These are phyloP conservation scores for Brenthis daphne DNA, from an alignment of 2,888 invertebrate genomes.

Conservation along the genomic window DNA sequence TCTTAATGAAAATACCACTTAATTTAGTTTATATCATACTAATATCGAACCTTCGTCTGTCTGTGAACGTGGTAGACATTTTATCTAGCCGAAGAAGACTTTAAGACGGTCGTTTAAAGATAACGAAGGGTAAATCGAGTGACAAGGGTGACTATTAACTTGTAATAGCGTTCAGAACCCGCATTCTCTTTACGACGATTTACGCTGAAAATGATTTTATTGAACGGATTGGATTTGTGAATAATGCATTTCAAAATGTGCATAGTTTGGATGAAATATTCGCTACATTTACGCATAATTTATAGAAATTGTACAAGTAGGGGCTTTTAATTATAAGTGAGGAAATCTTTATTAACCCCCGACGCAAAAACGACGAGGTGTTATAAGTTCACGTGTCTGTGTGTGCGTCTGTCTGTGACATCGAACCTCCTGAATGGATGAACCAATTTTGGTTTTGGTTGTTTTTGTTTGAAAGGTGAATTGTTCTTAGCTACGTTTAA, in stretches of 20 bases:
- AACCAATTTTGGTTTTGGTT: no score
- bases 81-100: slow-evolving; percentile 9
- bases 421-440: no score
- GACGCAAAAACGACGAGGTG: no score
- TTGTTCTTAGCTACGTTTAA: no score
- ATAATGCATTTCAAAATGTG: neutral
- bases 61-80: slow-evolving; percentile 1
- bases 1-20: neutral
- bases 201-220: slow-evolving; percentile 2
- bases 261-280: no score
- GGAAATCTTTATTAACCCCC: no score
- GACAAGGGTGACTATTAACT: slow-evolving; percentile 22
- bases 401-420: no score
- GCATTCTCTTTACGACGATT: slow-evolving; percentile 20
- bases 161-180: slow-evolving; percentile 19
- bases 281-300: no score
- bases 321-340: no score
- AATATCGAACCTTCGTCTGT: neutral
- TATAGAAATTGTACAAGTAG: no score
- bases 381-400: no score
- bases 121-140: slow-evolving; percentile 20
- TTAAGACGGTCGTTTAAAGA: slow-evolving; percentile 19
- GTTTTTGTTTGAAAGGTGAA: no score
- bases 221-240: neutral
- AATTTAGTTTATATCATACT: neutral